A percentile compares a stretch with the other conserved stretches of the same genome.
Evolutionary conservation across 2,797 vertebrate genomes (phyloP).

Genomic region (Iguana delicatissima): DNA sequence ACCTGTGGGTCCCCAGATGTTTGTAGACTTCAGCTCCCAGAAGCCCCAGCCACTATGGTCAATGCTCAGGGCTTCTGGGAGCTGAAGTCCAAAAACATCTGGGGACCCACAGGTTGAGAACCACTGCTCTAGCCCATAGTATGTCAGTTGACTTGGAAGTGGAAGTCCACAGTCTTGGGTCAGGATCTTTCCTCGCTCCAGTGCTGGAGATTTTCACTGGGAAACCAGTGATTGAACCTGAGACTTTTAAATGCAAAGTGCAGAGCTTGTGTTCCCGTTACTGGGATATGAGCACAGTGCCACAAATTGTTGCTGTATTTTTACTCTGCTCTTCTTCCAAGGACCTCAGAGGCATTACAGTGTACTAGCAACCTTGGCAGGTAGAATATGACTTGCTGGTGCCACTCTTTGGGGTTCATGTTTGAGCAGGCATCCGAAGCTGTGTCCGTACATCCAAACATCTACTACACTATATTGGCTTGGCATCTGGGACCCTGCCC

Average conservation of each 20-base stretch:
- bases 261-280: background rate
- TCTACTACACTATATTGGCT: background rate
- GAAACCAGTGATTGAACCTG: background rate
- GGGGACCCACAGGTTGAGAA: too few species aligned
- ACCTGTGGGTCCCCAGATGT: too few species aligned
- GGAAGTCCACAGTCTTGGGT: too few species aligned
- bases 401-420: background rate
- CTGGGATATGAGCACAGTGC: background rate
- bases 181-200: background rate
- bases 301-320: background rate
- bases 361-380: background rate
- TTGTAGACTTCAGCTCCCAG: too few species aligned
- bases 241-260: background rate
- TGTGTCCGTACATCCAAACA: background rate
- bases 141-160: background rate
- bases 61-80: too few species aligned
- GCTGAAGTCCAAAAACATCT: too few species aligned
- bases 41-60: too few species aligned
- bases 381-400: background rate
- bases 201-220: too few species aligned
- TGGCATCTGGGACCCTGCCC: background rate
- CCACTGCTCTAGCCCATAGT: background rate
- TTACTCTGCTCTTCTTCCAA: background rate
- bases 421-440: background rate
- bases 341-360: background rate